These are phyloP conservation scores for Corythornis cristatus DNA, from an alignment of 2,113 vertebrate species.

Conservation along the genomic window DNA sequence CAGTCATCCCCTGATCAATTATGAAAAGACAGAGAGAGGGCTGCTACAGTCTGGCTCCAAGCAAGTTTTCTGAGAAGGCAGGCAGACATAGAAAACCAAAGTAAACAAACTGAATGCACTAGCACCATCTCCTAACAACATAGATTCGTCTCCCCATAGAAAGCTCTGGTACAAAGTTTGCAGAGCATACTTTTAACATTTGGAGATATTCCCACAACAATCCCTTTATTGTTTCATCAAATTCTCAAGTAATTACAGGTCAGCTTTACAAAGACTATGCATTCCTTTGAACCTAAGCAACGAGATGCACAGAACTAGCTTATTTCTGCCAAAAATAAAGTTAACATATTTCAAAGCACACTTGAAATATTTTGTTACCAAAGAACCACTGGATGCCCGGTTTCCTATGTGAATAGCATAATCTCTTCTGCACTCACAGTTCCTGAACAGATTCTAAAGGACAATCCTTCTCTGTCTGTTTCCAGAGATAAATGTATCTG, in stretches of 20 bases:
- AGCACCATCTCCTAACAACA: constrained; percentile 91
- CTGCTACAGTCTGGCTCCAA: constrained; percentile 94
- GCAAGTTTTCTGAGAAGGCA: constrained; percentile 91
- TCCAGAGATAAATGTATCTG: not conserved
- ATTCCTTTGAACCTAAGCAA: constrained; percentile 39
- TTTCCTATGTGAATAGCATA: constrained; percentile 9
- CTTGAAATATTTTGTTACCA: constrained; percentile 58
- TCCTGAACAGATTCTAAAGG: not conserved
- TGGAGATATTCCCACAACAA: constrained; percentile 71
- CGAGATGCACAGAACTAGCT: not conserved
- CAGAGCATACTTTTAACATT: constrained; percentile 77
- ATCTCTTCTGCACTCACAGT: not conserved
- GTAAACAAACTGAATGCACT: constrained; percentile 97
- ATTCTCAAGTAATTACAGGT: constrained; percentile 72
- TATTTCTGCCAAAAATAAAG: constrained; percentile 27
- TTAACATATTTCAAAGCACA: constrained; percentile 44
- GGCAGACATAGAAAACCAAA: constrained; percentile 90
- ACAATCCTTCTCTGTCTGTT: constrained; percentile 5
- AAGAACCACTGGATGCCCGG: constrained; percentile 1
- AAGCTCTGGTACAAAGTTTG: constrained; percentile 79
- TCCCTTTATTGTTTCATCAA: constrained; percentile 62
- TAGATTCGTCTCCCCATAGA: constrained; percentile 89
- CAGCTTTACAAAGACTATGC: constrained; percentile 46
- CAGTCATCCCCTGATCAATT: constrained; percentile 99
- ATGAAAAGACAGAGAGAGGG: constrained; percentile 94